These are phyloP conservation scores for Doryteuthis pealeii DNA, from an alignment of 1,140 invertebrate species.

Conservation along the genomic window DNA sequence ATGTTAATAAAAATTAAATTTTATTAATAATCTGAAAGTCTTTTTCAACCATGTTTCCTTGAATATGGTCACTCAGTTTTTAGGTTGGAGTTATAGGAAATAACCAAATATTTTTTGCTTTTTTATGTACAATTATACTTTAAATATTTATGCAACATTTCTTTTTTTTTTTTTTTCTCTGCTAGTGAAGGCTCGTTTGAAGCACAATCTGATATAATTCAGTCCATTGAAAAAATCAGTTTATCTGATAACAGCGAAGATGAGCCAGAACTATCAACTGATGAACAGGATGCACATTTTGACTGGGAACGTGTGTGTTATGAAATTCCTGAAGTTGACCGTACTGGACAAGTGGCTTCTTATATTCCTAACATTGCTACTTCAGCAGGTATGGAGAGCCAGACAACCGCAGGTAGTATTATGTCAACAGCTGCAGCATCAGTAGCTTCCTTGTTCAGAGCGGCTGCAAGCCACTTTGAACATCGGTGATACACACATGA, in stretches of 20 bases:
- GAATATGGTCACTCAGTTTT: too few relatives aligned
- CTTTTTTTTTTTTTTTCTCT: background rate
- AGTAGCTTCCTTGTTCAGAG: conserved; percentile 41
- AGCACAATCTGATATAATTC: conserved; percentile 61
- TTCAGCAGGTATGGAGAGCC: conserved; percentile 17
- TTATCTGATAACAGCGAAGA: conserved; percentile 29
- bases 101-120: too few relatives aligned
- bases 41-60: too few relatives aligned
- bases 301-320: conserved; percentile 38
- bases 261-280: conserved; percentile 20
- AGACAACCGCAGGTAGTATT: conserved; percentile 31
- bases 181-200: conserved; percentile 66
- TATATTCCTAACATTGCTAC: conserved; percentile 21
- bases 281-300: conserved; percentile 21
- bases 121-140: too few relatives aligned
- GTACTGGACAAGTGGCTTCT: background rate
- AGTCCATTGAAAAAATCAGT: conserved; percentile 64
- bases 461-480: conserved; percentile 25
- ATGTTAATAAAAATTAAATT: too few relatives aligned
- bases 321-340: conserved; percentile 17
- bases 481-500: conserved; percentile 15
- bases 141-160: background rate
- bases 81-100: too few relatives aligned
- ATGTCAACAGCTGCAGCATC: conserved; percentile 40
- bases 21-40: too few relatives aligned